Conservation (phyloP, 2,888 invertebrate species). For the Melanchra persicariae region DNA sequence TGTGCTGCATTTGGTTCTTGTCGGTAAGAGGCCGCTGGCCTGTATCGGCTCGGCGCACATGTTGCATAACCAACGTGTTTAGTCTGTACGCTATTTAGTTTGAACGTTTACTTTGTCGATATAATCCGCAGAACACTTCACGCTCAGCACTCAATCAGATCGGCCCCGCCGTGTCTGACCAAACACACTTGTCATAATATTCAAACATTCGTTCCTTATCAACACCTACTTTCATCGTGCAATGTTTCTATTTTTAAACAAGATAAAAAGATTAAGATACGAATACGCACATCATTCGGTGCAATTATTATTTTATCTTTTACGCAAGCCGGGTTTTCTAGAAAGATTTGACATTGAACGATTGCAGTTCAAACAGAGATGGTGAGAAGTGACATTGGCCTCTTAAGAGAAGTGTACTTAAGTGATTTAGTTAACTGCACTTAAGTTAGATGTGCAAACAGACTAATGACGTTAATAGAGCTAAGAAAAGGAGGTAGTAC, state of each 20-base stretch:
- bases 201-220: conserved; percentile 60
- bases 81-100: conserved; percentile 69
- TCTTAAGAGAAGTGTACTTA: conserved; percentile 38
- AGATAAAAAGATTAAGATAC: conserved; percentile 59
- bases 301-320: conserved; percentile 44
- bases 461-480: conserved; percentile 29
- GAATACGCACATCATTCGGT: conserved; percentile 32
- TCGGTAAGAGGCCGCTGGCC: conserved; percentile 56
- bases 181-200: conserved; percentile 63
- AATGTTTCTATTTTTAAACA: conserved; percentile 51
- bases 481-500: conserved; percentile 18
- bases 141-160: conserved; percentile 65
- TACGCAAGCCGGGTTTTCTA: conserved; percentile 44
- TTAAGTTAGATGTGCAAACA: conserved; percentile 45
- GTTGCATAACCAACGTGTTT: conserved; percentile 72
- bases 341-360: conserved; percentile 50
- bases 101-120: conserved; percentile 71
- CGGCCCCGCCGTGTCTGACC: conserved; percentile 76
- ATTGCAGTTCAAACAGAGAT: conserved; percentile 35
- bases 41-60: conserved; percentile 42
- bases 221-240: conserved; percentile 46
- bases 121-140: conserved; percentile 70
- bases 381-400: conserved; percentile 26
- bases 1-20: conserved; percentile 64
- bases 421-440: conserved; percentile 44